A percentile compares a stretch with the other conserved stretches of the same genome.
Conservation (phyloP, 1,140 invertebrate genomes). For the Drosophila tsacasi region DNA sequence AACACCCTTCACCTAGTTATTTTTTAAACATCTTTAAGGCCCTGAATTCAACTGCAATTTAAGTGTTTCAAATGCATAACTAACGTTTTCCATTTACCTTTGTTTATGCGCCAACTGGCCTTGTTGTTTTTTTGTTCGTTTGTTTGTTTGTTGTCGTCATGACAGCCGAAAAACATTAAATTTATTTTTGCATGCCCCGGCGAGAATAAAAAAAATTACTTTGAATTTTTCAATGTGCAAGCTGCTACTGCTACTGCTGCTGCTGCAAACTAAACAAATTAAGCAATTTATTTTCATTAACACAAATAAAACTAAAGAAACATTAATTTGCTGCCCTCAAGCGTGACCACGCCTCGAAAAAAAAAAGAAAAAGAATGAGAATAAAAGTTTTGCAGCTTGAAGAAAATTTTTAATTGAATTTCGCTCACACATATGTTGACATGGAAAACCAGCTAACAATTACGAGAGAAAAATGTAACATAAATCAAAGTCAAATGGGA, state of each 20-base stretch:
- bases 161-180: slow-evolving; percentile 31
- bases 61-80: slow-evolving; percentile 33
- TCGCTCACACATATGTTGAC: slow-evolving; percentile 46
- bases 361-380: not conserved
- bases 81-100: slow-evolving; percentile 45
- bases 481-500: slow-evolving; percentile 75
- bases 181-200: slow-evolving; percentile 31
- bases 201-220: slow-evolving; percentile 39
- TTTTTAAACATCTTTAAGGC: slow-evolving; percentile 7
- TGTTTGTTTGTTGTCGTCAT: slow-evolving; percentile 16
- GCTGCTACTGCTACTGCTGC: not conserved
- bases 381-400: slow-evolving; percentile 27
- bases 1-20: slow-evolving; percentile 19
- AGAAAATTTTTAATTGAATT: slow-evolving; percentile 49
- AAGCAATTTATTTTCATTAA: slow-evolving; percentile 81
- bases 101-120: slow-evolving; percentile 50
- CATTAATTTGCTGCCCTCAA: slow-evolving; percentile 59
- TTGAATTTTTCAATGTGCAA: slow-evolving; percentile 53
- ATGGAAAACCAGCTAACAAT: slow-evolving; percentile 46
- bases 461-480: slow-evolving; percentile 48
- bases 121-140: slow-evolving; percentile 37
- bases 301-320: slow-evolving; percentile 54
- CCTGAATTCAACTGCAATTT: slow-evolving; percentile 30
- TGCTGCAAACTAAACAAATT: slow-evolving; percentile 62
- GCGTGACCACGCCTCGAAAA: slow-evolving; percentile 33